Evolutionary conservation across 2,888 invertebrate species (phyloP), one percentile per base, ranked within the genome.

Genomic region (Phorcus lineatus): DNA sequence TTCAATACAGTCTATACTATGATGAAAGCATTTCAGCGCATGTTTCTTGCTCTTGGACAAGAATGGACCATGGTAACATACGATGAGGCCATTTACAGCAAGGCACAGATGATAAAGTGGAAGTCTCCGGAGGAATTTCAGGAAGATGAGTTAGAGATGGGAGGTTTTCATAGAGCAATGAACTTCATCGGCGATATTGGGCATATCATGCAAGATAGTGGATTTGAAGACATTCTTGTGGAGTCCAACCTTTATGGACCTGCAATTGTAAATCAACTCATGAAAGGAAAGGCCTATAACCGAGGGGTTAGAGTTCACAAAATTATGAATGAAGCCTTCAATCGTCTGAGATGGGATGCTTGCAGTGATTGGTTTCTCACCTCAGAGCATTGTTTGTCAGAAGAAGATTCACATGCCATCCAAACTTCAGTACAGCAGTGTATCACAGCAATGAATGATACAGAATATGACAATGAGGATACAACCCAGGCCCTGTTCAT

Each of bases 21-120:
- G 80, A 82, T 74, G 77, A 77, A 80, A 67, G 47, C n/a, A 2
- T 80, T 80, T 54, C 47, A 80, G 67, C 2, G 19, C 17, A 11
- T 80, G 40, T 80, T 77, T 52, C 52, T 67, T 28, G 17, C 81
- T 2, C 47, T 79, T 40, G 77, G 77, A 9, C 76, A 81, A 54
- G 67, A 76, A 17, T 81, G 76, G 81, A 79, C 79, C 1, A 62
- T 74, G 28, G 70, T 79, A 22, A 81, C 81, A 28, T 81, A 79
- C 66, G 75, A 81, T 31, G 81, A 81, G 54, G 79, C 79, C 19
- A 81, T 81, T 53, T 81, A 81, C 70, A 79, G 81, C 62, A 81
- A 81, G 70, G 81, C 77, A 36, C 81, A 79, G 31, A 76, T 80
- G 55, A 81, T 81, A 17, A 80, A 81, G 53, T 79, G 81, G 79